These are phyloP conservation scores for Protodeltote pygarga DNA, from an alignment of 2,888 invertebrate genomes.

Conservation along the genomic window DNA sequence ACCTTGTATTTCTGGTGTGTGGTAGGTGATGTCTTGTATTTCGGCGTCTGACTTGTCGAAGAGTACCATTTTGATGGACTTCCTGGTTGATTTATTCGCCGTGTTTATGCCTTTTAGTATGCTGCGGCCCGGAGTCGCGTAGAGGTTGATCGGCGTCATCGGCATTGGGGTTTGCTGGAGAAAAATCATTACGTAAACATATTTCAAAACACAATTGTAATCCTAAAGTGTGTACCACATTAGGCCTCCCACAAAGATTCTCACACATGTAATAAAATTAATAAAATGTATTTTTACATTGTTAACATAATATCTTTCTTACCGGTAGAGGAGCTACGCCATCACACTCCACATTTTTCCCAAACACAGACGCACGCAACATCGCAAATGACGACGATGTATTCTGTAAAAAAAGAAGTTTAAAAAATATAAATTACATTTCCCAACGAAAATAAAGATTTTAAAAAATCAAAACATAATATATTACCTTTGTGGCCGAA, in stretches of 20 bases:
- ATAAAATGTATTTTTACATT: no score
- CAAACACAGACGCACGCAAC: constrained; percentile 71
- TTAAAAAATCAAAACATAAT: background rate
- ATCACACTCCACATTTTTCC: constrained; percentile 66
- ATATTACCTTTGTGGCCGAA: constrained; percentile 66
- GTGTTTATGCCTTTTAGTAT: constrained; percentile 68
- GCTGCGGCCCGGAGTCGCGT: constrained; percentile 75
- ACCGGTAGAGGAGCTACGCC: constrained; percentile 65
- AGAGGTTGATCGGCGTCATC: constrained; percentile 56
- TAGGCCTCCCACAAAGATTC: no score
- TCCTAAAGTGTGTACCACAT: background rate
- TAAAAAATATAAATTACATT: background rate
- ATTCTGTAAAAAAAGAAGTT: constrained; percentile 54
- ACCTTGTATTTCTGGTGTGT: constrained; percentile 26
- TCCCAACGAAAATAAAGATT: background rate
- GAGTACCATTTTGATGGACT: constrained; percentile 72
- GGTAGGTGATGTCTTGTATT: constrained; percentile 24
- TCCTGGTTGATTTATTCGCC: constrained; percentile 56
- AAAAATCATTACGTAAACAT: background rate
- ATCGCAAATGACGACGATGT: constrained; percentile 74
- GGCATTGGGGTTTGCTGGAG: constrained; percentile 60
- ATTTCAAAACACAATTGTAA: background rate
- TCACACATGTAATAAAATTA: no score
- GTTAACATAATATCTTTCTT: constrained; percentile 11
- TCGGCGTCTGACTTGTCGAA: constrained; percentile 62